Evolutionary conservation across 1,140 invertebrate species (phyloP).

Genomic region (Armadillidium nasatum): DNA sequence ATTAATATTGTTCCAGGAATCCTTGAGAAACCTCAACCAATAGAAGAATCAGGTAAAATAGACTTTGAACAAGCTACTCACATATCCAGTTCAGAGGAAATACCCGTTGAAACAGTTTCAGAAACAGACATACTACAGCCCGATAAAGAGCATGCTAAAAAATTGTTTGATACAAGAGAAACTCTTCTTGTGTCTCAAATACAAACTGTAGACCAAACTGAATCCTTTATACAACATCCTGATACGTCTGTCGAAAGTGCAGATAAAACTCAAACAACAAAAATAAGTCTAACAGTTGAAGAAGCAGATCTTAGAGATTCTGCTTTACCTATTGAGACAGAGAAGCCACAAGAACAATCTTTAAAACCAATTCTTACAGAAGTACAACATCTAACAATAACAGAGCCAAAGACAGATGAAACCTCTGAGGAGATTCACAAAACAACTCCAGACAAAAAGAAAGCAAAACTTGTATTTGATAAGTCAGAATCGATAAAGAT

Average conservation of each 20-base stretch:
- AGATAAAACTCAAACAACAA: constrained; percentile 51
- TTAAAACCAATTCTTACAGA: constrained; percentile 50
- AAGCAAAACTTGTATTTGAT: constrained; percentile 52
- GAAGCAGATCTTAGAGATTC: constrained; percentile 46
- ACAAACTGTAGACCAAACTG: constrained; percentile 32
- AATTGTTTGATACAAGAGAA: constrained; percentile 32
- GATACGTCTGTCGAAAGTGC: constrained; percentile 48
- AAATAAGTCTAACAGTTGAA: constrained; percentile 55
- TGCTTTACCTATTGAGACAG: too few relatives aligned
- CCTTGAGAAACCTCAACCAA: constrained; percentile 33
- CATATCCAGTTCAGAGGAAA: constrained; percentile 36
- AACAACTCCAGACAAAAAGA: constrained; percentile 48
- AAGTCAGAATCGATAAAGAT: constrained; percentile 55
- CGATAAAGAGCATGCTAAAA: constrained; percentile 25
- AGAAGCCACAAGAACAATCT: constrained; percentile 40
- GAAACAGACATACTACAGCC: constrained; percentile 26
- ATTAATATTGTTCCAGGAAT: constrained; percentile 38
- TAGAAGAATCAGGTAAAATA: constrained; percentile 32
- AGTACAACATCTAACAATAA: constrained; percentile 53
- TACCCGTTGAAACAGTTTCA: constrained; percentile 33
- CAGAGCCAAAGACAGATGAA: constrained; percentile 54
- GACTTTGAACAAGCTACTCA: constrained; percentile 36
- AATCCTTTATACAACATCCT: constrained; percentile 20
- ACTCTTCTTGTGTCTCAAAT: constrained; percentile 34
- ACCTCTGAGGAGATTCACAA: constrained; percentile 52